Percentiles rank a stretch among this genome's conserved stretches.
phyloP scores from a whole-genome alignment of 2,113 vertebrate genomes.

The Prinia subflava region DNA sequence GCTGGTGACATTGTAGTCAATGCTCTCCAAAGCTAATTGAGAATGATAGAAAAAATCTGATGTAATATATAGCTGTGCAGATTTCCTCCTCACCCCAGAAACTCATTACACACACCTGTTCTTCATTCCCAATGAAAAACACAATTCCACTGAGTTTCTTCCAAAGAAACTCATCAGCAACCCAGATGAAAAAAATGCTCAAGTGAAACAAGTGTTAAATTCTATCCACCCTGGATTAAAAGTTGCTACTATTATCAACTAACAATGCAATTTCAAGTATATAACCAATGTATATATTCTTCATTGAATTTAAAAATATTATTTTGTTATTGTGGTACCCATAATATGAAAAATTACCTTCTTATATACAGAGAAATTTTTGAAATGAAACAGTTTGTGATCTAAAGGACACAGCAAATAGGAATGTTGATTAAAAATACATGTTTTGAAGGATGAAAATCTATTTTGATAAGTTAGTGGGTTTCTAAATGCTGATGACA shows the following conservation, averaged over 20 bases:
- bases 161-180: constrained; percentile 1
- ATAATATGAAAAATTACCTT: background rate
- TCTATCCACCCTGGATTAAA: background rate
- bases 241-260: background rate
- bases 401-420: background rate
- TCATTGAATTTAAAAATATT: background rate
- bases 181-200: background rate
- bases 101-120: constrained; percentile 60
- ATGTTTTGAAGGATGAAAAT: background rate
- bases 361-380: background rate
- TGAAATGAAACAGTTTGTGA: background rate
- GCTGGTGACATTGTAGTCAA: constrained; percentile 56
- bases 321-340: background rate
- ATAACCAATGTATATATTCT: background rate
- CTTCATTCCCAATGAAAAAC: constrained; percentile 36
- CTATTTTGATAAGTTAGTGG: background rate
- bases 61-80: constrained; percentile 36
- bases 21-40: constrained; percentile 55
- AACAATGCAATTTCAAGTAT: background rate
- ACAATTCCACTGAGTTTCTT: constrained; percentile 25
- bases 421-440: background rate
- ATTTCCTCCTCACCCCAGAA: constrained; percentile 56
- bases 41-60: constrained; percentile 21
- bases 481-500: background rate
- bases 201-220: background rate